Evolutionary conservation across 1,140 invertebrate genomes (phyloP).

Genomic region (Yoshiicerus persimilis): DNA sequence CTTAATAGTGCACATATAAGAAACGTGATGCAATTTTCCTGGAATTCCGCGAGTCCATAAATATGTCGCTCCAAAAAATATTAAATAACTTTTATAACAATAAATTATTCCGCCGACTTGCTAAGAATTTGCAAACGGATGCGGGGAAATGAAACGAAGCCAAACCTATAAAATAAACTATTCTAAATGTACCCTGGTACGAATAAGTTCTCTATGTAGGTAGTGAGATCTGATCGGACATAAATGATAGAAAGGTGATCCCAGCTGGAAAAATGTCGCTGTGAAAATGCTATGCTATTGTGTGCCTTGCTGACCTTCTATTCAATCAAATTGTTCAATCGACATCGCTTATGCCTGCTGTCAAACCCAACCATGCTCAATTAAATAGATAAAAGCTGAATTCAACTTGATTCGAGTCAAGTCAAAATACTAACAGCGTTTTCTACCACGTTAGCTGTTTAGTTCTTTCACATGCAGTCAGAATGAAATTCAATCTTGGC

Average conservation of each 20-base stretch:
- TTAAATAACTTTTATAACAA: too few relatives aligned
- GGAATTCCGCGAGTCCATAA: too few relatives aligned
- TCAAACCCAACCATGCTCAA: conserved; percentile 10
- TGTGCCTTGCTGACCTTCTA: neutral
- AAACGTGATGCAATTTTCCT: neutral
- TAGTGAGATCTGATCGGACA: neutral
- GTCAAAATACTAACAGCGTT: neutral
- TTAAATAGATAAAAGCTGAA: conserved; percentile 10
- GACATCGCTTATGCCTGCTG: neutral
- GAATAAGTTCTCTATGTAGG: neutral
- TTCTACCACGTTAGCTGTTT: neutral
- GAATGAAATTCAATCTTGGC: neutral
- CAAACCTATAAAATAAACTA: too few relatives aligned
- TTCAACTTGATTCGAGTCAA: neutral
- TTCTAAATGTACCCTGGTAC: too few relatives aligned
- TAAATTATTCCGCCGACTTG: too few relatives aligned
- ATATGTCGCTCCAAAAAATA: too few relatives aligned
- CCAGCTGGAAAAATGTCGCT: neutral
- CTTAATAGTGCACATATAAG: neutral
- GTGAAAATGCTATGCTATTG: neutral
- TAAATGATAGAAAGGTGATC: neutral
- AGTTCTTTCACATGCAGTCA: neutral
- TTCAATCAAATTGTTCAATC: neutral
- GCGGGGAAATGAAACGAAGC: too few relatives aligned
- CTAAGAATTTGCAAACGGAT: too few relatives aligned